These are phyloP conservation scores for Halocaridina rubra DNA, from an alignment of 2,888 invertebrate genomes.

Conservation along the genomic window DNA sequence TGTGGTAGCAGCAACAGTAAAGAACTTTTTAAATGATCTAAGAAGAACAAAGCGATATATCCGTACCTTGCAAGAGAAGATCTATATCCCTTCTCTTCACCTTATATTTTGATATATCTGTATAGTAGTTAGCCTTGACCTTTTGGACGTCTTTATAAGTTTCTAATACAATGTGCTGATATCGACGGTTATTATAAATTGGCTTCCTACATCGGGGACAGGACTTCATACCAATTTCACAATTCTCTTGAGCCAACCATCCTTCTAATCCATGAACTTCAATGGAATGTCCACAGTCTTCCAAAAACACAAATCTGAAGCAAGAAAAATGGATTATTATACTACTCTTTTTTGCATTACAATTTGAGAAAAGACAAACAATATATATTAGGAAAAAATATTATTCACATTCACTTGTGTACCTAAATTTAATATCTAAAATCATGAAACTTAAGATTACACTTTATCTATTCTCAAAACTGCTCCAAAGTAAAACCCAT, in stretches of 20 bases:
- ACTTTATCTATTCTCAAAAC: too few species aligned
- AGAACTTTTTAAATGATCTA: too few species aligned
- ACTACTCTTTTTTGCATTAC: too few species aligned
- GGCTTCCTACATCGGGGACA: slow-evolving; percentile 76
- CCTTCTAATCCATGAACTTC: slow-evolving; percentile 68
- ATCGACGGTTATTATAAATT: slow-evolving; percentile 73
- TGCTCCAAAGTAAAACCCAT: too few species aligned
- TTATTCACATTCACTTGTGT: too few species aligned
- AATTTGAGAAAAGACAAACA: too few species aligned
- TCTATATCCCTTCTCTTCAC: slow-evolving; percentile 29
- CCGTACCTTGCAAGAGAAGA: slow-evolving; percentile 31
- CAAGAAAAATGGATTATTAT: too few species aligned
- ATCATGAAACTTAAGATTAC: too few species aligned
- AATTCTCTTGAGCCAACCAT: slow-evolving; percentile 65
- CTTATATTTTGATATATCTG: background rate
- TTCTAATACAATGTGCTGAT: slow-evolving; percentile 71
- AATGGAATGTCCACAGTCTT: slow-evolving; percentile 68
- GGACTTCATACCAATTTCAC: slow-evolving; percentile 67
- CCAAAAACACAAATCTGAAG: slow-evolving; percentile 66
- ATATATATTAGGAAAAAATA: too few species aligned
- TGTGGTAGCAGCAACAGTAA: too few species aligned
- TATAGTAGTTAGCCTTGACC: slow-evolving; percentile 38
- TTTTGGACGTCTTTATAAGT: slow-evolving; percentile 20
- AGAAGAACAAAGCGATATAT: too few species aligned
- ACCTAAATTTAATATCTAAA: too few species aligned